Percentiles rank a stretch among this genome's conserved stretches.
These are phyloP conservation scores for Astur gentilis DNA, from an alignment of 2,113 vertebrate species.

Conservation along the genomic window DNA sequence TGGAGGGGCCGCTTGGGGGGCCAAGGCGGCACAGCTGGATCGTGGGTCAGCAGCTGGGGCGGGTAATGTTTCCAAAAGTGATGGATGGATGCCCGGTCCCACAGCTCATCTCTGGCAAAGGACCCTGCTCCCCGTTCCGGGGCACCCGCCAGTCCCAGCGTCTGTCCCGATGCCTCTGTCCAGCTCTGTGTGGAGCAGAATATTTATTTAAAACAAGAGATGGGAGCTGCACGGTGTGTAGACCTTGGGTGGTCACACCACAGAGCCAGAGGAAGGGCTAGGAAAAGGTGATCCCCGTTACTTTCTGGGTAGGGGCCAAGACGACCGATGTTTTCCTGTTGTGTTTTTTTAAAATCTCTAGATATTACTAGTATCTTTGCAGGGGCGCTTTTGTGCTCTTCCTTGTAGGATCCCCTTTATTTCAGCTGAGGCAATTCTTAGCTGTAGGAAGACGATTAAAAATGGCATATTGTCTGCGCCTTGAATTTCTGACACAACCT, in stretches of 20 bases:
- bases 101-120: rapidly evolving
- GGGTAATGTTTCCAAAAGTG: rapidly evolving
- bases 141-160: rapidly evolving
- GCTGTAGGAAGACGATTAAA: slow-evolving; percentile 32
- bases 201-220: neutral
- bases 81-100: neutral
- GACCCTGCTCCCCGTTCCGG: neutral
- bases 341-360: neutral
- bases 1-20: neutral
- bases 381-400: neutral
- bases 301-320: neutral
- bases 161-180: neutral
- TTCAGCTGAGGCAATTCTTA: neutral
- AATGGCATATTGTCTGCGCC: slow-evolving; percentile 46
- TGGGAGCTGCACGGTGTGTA: no score
- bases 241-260: neutral
- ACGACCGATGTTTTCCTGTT: neutral
- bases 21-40: neutral
- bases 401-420: neutral
- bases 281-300: neutral
- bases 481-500: slow-evolving; percentile 42
- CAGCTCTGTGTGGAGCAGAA: rapidly evolving
- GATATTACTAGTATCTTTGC: neutral
- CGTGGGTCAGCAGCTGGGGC: rapidly evolving
- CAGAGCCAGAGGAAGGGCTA: neutral